Percentiles rank a stretch among this genome's conserved stretches.
Conservation (phyloP, 2,888 invertebrate genomes). For the Limnephilus rhombicus region DNA sequence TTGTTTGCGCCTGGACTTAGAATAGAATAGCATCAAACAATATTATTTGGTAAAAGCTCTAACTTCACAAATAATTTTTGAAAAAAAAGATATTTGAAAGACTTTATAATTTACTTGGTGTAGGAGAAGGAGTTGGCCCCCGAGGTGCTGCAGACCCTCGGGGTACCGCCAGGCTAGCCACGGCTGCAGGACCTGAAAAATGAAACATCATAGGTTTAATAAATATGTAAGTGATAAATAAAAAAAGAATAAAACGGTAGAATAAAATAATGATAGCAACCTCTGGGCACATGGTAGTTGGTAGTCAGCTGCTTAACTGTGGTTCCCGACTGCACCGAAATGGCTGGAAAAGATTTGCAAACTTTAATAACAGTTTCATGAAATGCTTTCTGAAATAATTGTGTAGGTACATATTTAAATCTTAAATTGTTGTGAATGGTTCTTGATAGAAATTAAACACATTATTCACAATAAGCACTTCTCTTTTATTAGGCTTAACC, state of each 20-base stretch:
- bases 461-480: too few relatives aligned
- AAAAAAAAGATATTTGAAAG: too few relatives aligned
- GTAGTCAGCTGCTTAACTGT: conserved; percentile 71
- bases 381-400: not conserved
- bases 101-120: conserved; percentile 34
- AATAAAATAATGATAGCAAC: conserved; percentile 36
- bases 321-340: conserved; percentile 67
- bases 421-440: too few relatives aligned
- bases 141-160: conserved; percentile 81
- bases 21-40: too few relatives aligned
- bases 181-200: conserved; percentile 81
- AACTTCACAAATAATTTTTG: too few relatives aligned
- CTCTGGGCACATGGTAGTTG: conserved; percentile 73
- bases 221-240: not conserved
- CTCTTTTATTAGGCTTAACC: too few relatives aligned
- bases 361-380: not conserved
- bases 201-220: not conserved
- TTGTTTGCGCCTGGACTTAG: too few relatives aligned
- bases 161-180: conserved; percentile 85
- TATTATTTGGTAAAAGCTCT: too few relatives aligned
- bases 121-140: conserved; percentile 68
- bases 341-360: conserved; percentile 46
- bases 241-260: not conserved
- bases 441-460: too few relatives aligned
- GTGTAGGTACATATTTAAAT: not conserved